A percentile compares a stretch with the other conserved stretches of the same genome.
phyloP scores from a whole-genome alignment of 2,797 vertebrate genomes.

The Sebastes diploproa region DNA sequence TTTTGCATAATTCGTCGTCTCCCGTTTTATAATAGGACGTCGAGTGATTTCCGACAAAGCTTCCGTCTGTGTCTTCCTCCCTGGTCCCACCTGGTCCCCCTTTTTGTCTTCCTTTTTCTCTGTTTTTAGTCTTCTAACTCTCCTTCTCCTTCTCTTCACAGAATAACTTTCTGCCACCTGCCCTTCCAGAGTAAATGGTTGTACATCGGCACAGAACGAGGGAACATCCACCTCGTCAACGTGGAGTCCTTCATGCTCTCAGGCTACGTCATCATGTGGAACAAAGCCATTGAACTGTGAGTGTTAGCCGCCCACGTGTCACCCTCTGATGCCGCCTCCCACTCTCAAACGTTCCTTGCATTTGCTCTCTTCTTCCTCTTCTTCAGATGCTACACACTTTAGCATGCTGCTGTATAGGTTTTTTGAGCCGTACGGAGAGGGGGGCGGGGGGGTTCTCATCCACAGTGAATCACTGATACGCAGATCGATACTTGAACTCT shows the following conservation, averaged over 20 bases:
- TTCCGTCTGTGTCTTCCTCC: slow-evolving; percentile 1
- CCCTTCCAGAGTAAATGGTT: slow-evolving; percentile 99
- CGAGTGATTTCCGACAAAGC: slow-evolving; percentile 14
- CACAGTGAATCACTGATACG: slow-evolving; percentile 18
- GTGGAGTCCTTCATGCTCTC: slow-evolving; percentile 99
- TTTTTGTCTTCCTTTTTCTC: not conserved
- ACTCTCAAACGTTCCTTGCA: not conserved
- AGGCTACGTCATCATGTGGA: slow-evolving; percentile 99
- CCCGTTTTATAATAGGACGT: slow-evolving; percentile 28
- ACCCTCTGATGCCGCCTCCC: slow-evolving; percentile 4
- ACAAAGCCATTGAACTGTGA: slow-evolving; percentile 99
- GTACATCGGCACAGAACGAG: slow-evolving; percentile 96
- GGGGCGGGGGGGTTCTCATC: not conserved
- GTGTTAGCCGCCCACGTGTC: slow-evolving; percentile 82
- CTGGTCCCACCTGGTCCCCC: not conserved
- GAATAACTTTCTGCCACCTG: slow-evolving; percentile 98
- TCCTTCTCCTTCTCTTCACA: slow-evolving; percentile 75
- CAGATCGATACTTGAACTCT: slow-evolving; percentile 42
- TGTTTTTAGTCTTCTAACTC: not conserved
- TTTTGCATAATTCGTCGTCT: slow-evolving; percentile 48
- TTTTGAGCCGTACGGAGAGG: not conserved
- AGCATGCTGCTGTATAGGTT: not conserved
- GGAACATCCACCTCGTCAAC: slow-evolving; percentile 98
- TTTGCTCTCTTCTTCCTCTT: not conserved
- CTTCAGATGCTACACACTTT: not conserved